phyloP scores from a whole-genome alignment of 2,888 invertebrate species.

The Drosophila fungiperda region DNA sequence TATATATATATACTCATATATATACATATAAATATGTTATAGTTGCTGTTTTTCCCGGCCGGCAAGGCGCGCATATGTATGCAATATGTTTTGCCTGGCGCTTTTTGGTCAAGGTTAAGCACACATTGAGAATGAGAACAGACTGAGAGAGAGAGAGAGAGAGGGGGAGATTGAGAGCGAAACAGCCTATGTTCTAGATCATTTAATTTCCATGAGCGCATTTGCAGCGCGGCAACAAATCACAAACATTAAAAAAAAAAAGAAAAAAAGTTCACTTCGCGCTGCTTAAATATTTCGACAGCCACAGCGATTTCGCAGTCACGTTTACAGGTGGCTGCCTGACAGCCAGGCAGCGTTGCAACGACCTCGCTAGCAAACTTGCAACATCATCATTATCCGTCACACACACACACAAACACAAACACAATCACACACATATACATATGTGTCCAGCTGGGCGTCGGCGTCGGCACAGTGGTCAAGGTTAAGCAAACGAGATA shows the following conservation, averaged over 20 bases:
- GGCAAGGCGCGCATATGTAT: conserved; percentile 77
- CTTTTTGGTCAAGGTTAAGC: conserved; percentile 53
- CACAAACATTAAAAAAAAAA: conserved; percentile 55
- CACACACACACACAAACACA: conserved; percentile 7
- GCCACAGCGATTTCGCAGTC: conserved; percentile 45
- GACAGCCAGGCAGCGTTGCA: conserved; percentile 32
- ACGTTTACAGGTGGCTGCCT: conserved; percentile 72
- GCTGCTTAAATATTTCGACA: conserved; percentile 72
- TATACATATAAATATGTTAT: conserved; percentile 1
- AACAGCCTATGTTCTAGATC: conserved; percentile 6
- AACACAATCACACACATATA: background rate
- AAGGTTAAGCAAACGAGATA: conserved; percentile 71
- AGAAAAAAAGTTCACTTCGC: conserved; percentile 43
- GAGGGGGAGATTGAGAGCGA: background rate
- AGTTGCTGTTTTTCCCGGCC: conserved; percentile 61
- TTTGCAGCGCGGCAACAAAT: conserved; percentile 72
- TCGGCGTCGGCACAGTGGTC: conserved; percentile 53
- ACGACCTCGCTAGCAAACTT: conserved; percentile 50
- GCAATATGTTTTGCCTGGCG: conserved; percentile 70
- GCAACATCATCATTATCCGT: conserved; percentile 68
- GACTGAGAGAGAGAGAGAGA: background rate
- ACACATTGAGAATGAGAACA: conserved; percentile 8
- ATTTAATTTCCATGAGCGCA: conserved; percentile 65
- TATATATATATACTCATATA: background rate
- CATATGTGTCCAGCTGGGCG: conserved; percentile 66